These are phyloP conservation scores for Bucco capensis DNA, from an alignment of 2,113 vertebrate species.

Conservation along the genomic window DNA sequence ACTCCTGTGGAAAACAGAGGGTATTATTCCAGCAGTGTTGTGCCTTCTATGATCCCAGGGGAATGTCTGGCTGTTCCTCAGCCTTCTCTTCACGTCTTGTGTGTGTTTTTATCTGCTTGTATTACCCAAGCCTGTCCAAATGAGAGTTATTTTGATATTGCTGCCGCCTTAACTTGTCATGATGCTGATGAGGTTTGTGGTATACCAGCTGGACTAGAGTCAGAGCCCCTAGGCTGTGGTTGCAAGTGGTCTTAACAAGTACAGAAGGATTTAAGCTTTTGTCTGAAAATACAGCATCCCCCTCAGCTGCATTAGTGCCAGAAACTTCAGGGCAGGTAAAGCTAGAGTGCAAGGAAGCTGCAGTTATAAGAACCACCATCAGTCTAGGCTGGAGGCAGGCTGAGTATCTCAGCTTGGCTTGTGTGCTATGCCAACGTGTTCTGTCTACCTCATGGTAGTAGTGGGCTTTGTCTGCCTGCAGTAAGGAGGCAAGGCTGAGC, in stretches of 20 bases:
- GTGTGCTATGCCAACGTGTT: background rate
- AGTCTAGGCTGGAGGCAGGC: background rate
- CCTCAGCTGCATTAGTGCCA: background rate
- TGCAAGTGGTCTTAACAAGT: background rate
- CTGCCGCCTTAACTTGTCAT: conserved; percentile 1
- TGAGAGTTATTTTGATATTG: background rate
- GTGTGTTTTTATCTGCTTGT: background rate
- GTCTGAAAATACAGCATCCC: background rate
- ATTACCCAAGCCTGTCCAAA: background rate
- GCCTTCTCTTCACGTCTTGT: background rate
- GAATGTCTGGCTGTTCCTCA: background rate
- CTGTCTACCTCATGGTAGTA: fast-evolving
- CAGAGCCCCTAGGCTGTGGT: background rate
- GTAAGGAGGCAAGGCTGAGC: background rate
- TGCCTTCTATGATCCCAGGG: background rate
- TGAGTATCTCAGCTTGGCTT: background rate
- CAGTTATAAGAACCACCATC: background rate
- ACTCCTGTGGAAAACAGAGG: background rate
- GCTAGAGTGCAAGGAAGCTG: background rate
- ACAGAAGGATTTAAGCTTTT: background rate
- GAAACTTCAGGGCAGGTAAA: background rate
- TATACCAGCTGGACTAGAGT: background rate
- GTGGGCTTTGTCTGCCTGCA: background rate
- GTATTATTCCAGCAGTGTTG: background rate
- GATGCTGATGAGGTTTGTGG: background rate